phyloP scores from a whole-genome alignment of 2,113 vertebrate genomes.

The Cyanoramphus novaezelandiae region DNA sequence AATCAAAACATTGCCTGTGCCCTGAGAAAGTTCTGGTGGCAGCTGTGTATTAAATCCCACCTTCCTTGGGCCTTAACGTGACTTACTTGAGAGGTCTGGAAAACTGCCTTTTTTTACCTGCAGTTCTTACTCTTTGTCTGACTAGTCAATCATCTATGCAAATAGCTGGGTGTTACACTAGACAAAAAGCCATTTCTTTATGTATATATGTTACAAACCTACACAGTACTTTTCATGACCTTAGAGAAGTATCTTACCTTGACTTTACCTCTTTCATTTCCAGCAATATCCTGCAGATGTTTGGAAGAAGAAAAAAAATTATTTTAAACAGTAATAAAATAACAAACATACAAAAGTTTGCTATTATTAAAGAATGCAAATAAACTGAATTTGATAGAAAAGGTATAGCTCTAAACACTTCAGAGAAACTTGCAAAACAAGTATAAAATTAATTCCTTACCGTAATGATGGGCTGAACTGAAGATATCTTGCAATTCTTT shows the following conservation, averaged over 20 bases:
- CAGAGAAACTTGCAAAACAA: not conserved
- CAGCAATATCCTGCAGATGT: conserved; percentile 72
- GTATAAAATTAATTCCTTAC: conserved; percentile 74
- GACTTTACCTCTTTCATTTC: conserved; percentile 59
- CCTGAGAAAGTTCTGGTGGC: not conserved
- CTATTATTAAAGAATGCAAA: not conserved
- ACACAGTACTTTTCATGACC: not conserved
- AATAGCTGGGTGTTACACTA: not conserved
- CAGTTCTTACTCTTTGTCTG: not conserved
- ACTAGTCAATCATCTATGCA: not conserved
- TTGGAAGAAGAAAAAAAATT: not conserved
- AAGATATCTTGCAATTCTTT: conserved; percentile 82
- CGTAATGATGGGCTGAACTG: conserved; percentile 87
- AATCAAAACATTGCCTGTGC: not conserved
- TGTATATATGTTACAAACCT: not conserved
- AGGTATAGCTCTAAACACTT: not conserved
- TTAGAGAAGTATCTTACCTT: conserved; percentile 72
- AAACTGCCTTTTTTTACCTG: not conserved
- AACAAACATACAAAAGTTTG: not conserved
- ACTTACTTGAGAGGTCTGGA: not conserved
- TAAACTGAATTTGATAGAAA: not conserved
- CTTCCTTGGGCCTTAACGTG: not conserved
- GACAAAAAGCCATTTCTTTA: not conserved
- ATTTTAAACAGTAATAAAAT: not conserved
- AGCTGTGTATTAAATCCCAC: not conserved